Evolutionary conservation across 2,888 invertebrate genomes (phyloP).

Genomic region (Orthosia cruda): DNA sequence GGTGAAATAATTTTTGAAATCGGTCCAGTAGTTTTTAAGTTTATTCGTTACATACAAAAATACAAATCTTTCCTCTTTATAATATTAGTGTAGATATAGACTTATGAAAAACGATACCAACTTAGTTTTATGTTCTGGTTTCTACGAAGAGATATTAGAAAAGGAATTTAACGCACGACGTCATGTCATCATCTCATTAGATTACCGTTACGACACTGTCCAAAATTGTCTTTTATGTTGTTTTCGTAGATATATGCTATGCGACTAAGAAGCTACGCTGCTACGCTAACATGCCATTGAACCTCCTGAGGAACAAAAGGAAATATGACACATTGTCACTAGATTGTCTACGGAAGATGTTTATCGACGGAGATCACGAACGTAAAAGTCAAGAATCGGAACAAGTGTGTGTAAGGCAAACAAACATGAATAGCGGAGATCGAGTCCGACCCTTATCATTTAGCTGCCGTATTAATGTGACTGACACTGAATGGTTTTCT

Average conservation of each 20-base stretch:
- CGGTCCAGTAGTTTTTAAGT: no score
- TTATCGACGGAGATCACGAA: conserved; percentile 46
- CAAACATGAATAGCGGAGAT: conserved; percentile 24
- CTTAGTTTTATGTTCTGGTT: no score
- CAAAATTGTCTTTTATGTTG: no score
- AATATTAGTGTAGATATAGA: no score
- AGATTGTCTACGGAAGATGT: conserved; percentile 21
- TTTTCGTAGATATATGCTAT: conserved; percentile 10
- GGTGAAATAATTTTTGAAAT: no score
- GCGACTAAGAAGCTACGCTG: conserved; percentile 27
- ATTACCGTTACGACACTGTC: no score
- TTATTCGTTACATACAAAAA: no score
- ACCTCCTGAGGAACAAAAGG: conserved; percentile 18
- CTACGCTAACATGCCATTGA: conserved; percentile 21
- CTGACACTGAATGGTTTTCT: conserved; percentile 11
- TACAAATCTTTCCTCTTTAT: no score
- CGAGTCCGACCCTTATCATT: conserved; percentile 47
- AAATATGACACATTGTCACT: conserved; percentile 31
- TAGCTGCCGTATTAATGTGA: conserved; percentile 5
- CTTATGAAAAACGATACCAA: no score
- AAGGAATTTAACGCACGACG: no score
- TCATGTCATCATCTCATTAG: background rate
- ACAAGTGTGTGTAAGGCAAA: conserved; percentile 32
- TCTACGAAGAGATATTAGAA: no score
- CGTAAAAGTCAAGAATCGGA: conserved; percentile 14